Percentiles rank a stretch among this genome's conserved stretches.
phyloP scores from a whole-genome alignment of 2,113 vertebrate species.

The Alaudala cheleensis region DNA sequence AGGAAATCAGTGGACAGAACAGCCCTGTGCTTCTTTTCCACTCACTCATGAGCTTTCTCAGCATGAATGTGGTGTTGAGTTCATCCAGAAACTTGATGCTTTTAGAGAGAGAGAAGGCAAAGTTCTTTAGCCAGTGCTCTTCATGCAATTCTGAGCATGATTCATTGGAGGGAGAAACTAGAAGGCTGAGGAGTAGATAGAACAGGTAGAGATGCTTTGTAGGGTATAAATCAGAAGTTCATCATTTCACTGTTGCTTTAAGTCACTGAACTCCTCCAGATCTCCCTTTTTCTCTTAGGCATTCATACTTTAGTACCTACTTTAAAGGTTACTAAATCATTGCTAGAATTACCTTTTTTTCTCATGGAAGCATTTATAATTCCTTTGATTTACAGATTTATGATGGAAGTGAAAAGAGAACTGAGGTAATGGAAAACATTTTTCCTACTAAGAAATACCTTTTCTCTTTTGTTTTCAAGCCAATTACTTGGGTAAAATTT shows the following conservation, averaged over 20 bases:
- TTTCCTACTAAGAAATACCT: not conserved
- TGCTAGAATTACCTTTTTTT: not conserved
- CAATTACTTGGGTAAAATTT: not conserved
- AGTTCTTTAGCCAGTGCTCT: not conserved
- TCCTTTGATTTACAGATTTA: not conserved
- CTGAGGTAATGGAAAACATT: not conserved
- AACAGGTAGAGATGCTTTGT: not conserved
- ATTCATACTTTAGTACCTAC: not conserved
- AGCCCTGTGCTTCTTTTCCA: accelerated
- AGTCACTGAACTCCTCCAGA: not conserved
- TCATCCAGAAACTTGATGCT: not conserved
- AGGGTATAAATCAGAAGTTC: not conserved
- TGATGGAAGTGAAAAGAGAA: not conserved
- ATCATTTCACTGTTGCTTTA: not conserved
- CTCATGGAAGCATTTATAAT: not conserved
- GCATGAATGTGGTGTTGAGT: not conserved
- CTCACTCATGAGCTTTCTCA: not conserved
- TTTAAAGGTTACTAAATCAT: not conserved
- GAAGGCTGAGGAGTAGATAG: not conserved
- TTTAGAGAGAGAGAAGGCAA: not conserved
- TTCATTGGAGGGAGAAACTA: not conserved
- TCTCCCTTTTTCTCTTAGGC: not conserved
- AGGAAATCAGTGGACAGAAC: not conserved
- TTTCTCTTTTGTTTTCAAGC: not conserved
- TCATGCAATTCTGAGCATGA: not conserved